Percentiles rank a stretch among this genome's conserved stretches.
These are phyloP conservation scores for Erethizon dorsatum DNA, from an alignment of 2,797 vertebrate genomes.

Conservation along the genomic window DNA sequence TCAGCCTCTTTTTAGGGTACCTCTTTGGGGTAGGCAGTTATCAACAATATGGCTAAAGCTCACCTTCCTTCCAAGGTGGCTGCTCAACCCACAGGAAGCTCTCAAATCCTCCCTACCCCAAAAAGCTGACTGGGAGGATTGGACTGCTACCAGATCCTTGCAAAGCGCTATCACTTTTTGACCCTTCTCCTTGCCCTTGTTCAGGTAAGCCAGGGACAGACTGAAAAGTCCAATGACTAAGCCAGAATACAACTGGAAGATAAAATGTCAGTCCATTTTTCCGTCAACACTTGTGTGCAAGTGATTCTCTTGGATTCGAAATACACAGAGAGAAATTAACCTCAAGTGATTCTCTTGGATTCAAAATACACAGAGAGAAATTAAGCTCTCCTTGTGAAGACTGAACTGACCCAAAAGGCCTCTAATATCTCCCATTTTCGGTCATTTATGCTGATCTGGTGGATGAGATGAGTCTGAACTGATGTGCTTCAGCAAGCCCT, in stretches of 20 bases:
- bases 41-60: slow-evolving; percentile 20
- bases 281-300: background rate
- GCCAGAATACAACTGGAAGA: background rate
- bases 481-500: background rate
- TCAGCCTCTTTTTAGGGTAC: background rate
- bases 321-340: slow-evolving; percentile 25
- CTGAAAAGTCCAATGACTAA: slow-evolving; percentile 16
- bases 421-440: background rate
- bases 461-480: background rate
- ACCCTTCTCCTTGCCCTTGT: slow-evolving; percentile 44
- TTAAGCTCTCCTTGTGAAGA: background rate
- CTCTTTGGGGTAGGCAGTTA: background rate
- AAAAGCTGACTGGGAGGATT: background rate
- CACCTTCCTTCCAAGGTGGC: background rate
- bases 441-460: background rate
- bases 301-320: slow-evolving; percentile 1
- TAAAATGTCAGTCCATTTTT: background rate
- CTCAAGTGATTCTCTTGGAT: slow-evolving; percentile 36
- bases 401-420: background rate
- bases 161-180: slow-evolving; percentile 1
- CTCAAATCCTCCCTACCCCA: background rate
- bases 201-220: slow-evolving; percentile 11
- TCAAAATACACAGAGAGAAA: background rate
- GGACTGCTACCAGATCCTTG: background rate
- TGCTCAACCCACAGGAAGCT: background rate